Conservation (phyloP, 2,797 vertebrate genomes). For the Eurystomus glaucurus region DNA sequence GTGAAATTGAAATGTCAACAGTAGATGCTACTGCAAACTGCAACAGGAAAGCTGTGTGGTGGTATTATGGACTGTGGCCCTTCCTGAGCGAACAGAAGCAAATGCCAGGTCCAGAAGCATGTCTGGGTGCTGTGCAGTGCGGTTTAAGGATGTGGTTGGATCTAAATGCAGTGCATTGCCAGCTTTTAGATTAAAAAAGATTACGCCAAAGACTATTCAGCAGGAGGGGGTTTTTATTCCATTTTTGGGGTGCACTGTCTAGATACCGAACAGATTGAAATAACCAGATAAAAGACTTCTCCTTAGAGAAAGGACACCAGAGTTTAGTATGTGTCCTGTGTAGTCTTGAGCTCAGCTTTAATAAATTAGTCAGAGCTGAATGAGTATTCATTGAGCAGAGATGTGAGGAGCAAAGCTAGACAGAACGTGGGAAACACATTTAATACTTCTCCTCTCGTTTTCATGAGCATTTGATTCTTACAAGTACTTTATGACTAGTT, state of each 20-base stretch:
- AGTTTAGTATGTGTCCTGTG: neutral
- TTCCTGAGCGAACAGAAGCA: neutral
- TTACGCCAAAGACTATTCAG: neutral
- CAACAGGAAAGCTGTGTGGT: neutral
- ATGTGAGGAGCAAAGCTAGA: neutral
- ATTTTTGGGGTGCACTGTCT: neutral
- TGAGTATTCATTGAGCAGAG: neutral
- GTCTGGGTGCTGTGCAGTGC: neutral
- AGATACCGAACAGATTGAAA: neutral
- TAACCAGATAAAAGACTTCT: neutral
- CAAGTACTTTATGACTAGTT: neutral
- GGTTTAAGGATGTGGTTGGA: neutral
- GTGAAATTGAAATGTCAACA: neutral
- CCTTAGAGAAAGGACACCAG: neutral
- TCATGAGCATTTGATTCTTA: neutral
- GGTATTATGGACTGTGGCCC: neutral
- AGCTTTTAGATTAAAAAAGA: neutral
- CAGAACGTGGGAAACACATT: neutral
- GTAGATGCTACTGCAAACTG: neutral
- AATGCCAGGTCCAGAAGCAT: neutral
- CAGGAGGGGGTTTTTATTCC: neutral
- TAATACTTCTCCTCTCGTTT: neutral
- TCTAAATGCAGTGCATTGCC: neutral
- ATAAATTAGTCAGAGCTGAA: neutral
- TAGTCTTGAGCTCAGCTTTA: neutral